A percentile compares a stretch with the other conserved stretches of the same genome.
Conservation (phyloP, 2,888 invertebrate species). For the Leistus spinibarbis region DNA sequence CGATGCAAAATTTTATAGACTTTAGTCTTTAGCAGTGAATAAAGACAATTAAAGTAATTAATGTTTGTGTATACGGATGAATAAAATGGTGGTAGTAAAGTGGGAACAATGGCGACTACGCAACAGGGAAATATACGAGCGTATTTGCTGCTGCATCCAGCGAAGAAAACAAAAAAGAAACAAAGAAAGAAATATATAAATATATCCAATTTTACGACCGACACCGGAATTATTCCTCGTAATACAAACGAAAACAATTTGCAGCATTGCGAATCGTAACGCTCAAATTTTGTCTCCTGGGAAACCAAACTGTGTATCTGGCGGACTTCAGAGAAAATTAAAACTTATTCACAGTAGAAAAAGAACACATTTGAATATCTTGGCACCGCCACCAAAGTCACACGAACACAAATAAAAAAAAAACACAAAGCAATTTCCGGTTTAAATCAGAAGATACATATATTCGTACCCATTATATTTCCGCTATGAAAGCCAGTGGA, state of each 20-base stretch:
- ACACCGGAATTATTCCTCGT: slow-evolving; percentile 13
- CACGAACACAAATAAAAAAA: not conserved
- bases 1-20: slow-evolving; percentile 34
- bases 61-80: slow-evolving; percentile 33
- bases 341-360: slow-evolving; percentile 31
- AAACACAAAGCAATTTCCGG: not conserved
- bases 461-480: not conserved
- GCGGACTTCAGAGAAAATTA: slow-evolving; percentile 30
- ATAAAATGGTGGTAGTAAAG: slow-evolving; percentile 29
- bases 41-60: slow-evolving; percentile 37
- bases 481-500: no score
- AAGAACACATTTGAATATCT: slow-evolving; percentile 2
- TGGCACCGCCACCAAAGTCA: not conserved
- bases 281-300: slow-evolving; percentile 29
- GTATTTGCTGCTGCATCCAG: slow-evolving; percentile 13
- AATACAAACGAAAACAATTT: slow-evolving; percentile 32
- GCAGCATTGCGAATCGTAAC: slow-evolving; percentile 19
- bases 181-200: slow-evolving; percentile 15
- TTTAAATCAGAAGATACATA: not conserved
- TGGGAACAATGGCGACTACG: slow-evolving; percentile 26
- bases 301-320: slow-evolving; percentile 31
- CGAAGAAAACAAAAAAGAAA: slow-evolving; percentile 22
- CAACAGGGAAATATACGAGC: slow-evolving; percentile 17
- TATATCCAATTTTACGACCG: slow-evolving; percentile 17
- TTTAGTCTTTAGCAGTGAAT: slow-evolving; percentile 35